Evolutionary conservation across 2,888 invertebrate species (phyloP), one percentile per base, ranked within the genome.

Genomic region (Coleophora deauratella): DNA sequence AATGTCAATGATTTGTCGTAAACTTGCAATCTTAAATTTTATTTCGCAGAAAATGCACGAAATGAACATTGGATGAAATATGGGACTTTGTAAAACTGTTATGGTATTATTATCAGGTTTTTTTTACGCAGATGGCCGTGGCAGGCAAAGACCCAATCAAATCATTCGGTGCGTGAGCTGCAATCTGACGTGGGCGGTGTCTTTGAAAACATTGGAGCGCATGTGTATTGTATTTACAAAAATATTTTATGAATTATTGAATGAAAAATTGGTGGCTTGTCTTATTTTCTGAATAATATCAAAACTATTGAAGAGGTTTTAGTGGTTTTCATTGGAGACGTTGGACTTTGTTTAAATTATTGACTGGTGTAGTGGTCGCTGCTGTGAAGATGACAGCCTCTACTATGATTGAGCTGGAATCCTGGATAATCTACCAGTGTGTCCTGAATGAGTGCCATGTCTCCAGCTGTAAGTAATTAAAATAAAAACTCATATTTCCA

Each of bases 351-450:
- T 48, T 56, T 57, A 27, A 12, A 35, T 55, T 57, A 59, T 59
- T 62, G 59, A 62, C 63, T 66, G 48, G 58, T 68, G 69, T 47
- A 46, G 47, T 44, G 54, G 38, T 40, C 49, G 46, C 46, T 50
- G 55, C 55, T 58, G 59, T 52, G 55, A 78, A 65, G 63, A 85
- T 85, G 85, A 85, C 85, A 60, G 85, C 85, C 56, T 82, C 85
- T 57, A 82, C 90, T 32, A 88, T 90, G 78, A 87, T 90, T 55
- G 91, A 91, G 69, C 66, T 91, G 68, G 90, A 91, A 68, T 89
- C 90, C 68, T 91, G 91, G 91, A 81, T 91, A 57, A 89, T 90
- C 69, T 91, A 90, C 73, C 90, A 90, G 60, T 90, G 89, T 74
- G 88, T 91, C 54, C 85, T 89, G 58, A 89, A 88, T 56, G 90